phyloP scores from a whole-genome alignment of 1,140 invertebrate species.

The Heliconius himera region DNA sequence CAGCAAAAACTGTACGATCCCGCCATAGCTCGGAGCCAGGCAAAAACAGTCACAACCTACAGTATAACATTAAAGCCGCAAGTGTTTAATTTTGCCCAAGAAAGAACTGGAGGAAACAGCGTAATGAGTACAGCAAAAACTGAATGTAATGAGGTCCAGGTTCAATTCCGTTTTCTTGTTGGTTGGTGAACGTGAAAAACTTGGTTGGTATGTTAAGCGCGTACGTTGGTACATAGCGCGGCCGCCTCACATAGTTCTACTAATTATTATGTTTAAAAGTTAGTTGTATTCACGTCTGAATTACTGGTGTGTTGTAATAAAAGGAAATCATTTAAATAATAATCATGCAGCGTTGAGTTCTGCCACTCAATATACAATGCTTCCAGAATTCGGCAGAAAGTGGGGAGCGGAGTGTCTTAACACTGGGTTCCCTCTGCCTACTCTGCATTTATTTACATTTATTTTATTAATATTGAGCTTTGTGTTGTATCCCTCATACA shows the following conservation, averaged over 20 bases:
- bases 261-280: neutral
- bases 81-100: conserved; percentile 8
- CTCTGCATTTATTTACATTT: no score
- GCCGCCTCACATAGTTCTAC: neutral
- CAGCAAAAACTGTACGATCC: neutral
- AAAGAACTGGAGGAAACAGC: neutral
- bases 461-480: neutral
- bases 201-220: neutral
- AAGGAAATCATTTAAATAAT: no score
- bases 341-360: no score
- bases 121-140: neutral
- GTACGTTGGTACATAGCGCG: neutral
- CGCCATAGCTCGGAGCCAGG: neutral
- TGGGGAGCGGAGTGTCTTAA: no score
- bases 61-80: neutral
- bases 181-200: neutral
- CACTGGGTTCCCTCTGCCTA: no score
- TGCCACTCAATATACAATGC: no score
- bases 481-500: neutral
- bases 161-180: neutral
- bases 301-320: no score
- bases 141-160: neutral
- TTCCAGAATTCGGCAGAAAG: no score
- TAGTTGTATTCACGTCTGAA: neutral
- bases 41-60: neutral